These are phyloP conservation scores for Pristionchus fissidentatus DNA, from an alignment of 2,888 invertebrate species.

Conservation along the genomic window DNA sequence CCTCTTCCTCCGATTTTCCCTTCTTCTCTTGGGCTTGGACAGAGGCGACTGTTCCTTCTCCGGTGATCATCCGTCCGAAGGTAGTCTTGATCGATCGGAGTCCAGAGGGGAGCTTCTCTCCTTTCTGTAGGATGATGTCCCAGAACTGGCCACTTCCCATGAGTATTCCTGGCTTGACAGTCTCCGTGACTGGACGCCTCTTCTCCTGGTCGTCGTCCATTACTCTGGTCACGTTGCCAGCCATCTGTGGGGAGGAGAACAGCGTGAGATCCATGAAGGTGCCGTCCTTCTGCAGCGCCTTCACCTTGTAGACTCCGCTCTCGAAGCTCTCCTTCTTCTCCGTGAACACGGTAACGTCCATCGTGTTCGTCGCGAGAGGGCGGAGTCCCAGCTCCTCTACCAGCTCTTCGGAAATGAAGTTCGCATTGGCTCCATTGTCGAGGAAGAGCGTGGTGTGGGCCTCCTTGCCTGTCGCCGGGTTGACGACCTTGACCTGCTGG, in stretches of 20 bases:
- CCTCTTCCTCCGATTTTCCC: background rate
- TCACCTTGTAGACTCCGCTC: background rate
- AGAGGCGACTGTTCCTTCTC: background rate
- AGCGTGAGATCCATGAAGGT: background rate
- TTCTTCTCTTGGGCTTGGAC: background rate
- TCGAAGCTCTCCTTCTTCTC: background rate
- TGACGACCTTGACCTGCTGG: background rate
- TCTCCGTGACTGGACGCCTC: background rate
- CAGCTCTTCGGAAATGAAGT: background rate
- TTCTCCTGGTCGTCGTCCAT: background rate
- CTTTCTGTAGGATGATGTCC: background rate
- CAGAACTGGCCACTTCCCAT: constrained; percentile 9
- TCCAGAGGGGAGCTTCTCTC: constrained; percentile 16
- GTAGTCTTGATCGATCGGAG: background rate
- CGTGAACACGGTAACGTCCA: background rate
- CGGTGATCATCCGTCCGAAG: constrained; percentile 21
- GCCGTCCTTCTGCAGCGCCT: background rate
- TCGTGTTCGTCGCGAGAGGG: background rate
- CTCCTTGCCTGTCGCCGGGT: background rate
- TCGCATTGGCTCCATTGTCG: background rate
- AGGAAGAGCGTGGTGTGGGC: background rate
- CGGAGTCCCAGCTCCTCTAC: background rate
- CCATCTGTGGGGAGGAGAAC: background rate
- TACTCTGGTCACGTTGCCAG: background rate
- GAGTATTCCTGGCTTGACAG: background rate